phyloP scores from a whole-genome alignment of 1,140 invertebrate species.

The Dinoponera quadriceps region DNA sequence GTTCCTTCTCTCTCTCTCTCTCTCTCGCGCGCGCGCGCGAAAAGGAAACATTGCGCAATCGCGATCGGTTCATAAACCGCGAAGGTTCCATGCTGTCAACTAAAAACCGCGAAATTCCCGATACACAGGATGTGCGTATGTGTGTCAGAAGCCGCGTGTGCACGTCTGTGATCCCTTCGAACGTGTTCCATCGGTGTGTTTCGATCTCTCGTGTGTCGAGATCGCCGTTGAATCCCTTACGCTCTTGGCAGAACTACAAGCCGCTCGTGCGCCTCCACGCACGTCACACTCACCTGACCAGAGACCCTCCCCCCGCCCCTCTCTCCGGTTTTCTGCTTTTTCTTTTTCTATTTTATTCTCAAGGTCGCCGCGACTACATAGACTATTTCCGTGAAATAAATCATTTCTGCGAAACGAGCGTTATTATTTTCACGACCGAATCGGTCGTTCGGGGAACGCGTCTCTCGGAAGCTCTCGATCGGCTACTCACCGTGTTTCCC shows the following conservation, averaged over 20 bases:
- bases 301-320: not conserved
- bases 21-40: not conserved
- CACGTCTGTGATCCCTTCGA: not conserved
- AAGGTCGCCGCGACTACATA: slow-evolving; percentile 49
- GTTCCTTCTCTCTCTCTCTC: not conserved
- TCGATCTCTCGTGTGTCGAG: slow-evolving; percentile 19
- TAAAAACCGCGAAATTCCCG: slow-evolving; percentile 14
- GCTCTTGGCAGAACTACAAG: slow-evolving; percentile 50
- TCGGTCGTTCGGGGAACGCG: not conserved
- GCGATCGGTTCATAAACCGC: slow-evolving; percentile 11
- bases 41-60: slow-evolving; percentile 36
- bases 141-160: too few relatives aligned
- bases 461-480: slow-evolving; percentile 1
- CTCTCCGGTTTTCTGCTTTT: slow-evolving; percentile 3
- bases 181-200: not conserved
- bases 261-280: slow-evolving; percentile 3
- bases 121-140: too few relatives aligned
- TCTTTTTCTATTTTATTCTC: slow-evolving; percentile 23
- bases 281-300: slow-evolving; percentile 38
- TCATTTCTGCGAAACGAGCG: slow-evolving; percentile 39
- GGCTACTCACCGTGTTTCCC: not conserved
- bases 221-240: slow-evolving; percentile 13
- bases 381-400: slow-evolving; percentile 31
- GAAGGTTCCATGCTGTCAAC: slow-evolving; percentile 36
- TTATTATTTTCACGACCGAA: slow-evolving; percentile 40